Conservation (phyloP, 2,797 vertebrate species). For the Tympanoctomys barrerae region DNA sequence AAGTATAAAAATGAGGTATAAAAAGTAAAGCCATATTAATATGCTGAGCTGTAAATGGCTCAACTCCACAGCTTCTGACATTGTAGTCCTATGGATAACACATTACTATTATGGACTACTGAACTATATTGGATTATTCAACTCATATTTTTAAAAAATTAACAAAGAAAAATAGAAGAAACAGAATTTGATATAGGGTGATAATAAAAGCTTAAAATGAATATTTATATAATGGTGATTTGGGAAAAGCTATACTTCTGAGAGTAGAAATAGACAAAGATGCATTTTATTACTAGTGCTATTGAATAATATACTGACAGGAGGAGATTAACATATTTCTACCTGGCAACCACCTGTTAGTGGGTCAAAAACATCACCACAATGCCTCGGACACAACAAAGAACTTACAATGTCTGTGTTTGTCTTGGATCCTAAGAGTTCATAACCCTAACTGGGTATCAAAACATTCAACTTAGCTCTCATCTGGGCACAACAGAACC, state of each 20-base stretch:
- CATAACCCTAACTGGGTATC: background rate
- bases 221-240: background rate
- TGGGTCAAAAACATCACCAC: background rate
- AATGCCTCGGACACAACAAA: background rate
- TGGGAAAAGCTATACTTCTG: background rate
- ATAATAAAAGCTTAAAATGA: background rate
- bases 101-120: too few species aligned
- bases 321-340: background rate
- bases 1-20: too few species aligned
- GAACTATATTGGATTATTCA: too few species aligned
- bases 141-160: background rate
- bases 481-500: background rate
- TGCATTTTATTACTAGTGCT: background rate
- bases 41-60: too few species aligned
- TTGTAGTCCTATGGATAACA: too few species aligned
- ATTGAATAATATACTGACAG: background rate
- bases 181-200: constrained; percentile 23
- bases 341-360: background rate
- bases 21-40: too few species aligned
- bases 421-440: background rate
- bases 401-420: background rate
- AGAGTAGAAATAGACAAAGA: background rate
- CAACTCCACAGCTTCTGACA: too few species aligned
- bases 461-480: background rate
- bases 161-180: constrained; percentile 41